Base-by-base conservation (phyloP, 2,888 invertebrate genomes). In the Drosophila tripunctata region DNA sequence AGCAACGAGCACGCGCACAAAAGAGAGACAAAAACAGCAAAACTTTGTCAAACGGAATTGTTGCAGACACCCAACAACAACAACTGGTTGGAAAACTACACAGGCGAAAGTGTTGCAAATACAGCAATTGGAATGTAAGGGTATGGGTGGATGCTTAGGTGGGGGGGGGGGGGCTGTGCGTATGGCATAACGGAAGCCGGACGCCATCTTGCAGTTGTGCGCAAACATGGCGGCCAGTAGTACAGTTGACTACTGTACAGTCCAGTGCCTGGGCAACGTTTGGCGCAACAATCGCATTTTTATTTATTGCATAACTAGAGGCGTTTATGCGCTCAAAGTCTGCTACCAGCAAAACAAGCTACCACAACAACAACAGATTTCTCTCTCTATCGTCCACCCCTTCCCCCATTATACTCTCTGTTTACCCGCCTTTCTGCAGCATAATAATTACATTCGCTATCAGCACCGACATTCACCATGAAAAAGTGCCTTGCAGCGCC, bases 401-500 rank as follows among this genome's bases (percentile, higher is more conserved):
- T 8, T 2, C 24, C 8, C 5, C 24, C 24, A 24, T 15, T 14
- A 15, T 10, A 35, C 36, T 21, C 36, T 17, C 33, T 41, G 35
- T 47, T 36, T 30, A 30, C 7, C 41, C 17, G 45, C 12, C 24
- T 12, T n/a, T 15, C 51, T n/a, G 58, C 54, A 69, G 87, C 82
- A 85, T 81, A 81, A 83, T 87, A 83, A 83, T 83, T 87, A 85
- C 87, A 67, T 58, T 67, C 44, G 77, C 82, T 87, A 84, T 84
- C 83, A 85, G 77, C 82, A 51, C 48, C 78, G 69, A 70, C 78
- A 71, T 71, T 68, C 78, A 61, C 68, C 70, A 76, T 85, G 83
- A 78, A 85, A 81, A 75, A 87, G 67, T 72, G 77, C 67, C 68
- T 56, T 61, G 63, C 68, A 79, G 66, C 80, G 72, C 79, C 79